Percentiles rank a stretch among this genome's conserved stretches.
Evolutionary conservation across 92 coral and sea anemone species (phyloP).

Genomic region (Metridium senile): DNA sequence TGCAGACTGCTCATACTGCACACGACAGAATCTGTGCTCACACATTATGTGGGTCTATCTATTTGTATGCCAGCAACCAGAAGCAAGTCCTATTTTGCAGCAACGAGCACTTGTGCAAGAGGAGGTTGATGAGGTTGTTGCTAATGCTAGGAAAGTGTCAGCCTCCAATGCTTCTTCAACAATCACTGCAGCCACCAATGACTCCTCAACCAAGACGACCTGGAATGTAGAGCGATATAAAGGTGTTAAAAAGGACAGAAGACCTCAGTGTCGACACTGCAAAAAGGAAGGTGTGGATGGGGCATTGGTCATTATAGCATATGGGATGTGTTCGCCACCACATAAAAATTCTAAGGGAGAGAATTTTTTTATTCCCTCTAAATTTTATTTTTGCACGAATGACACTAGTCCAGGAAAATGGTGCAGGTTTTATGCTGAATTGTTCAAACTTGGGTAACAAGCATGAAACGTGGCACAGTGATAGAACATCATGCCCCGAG

Average conservation of each 20-base stretch:
- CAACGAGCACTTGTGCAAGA: constrained; percentile 42
- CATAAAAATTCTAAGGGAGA: constrained; percentile 41
- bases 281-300: constrained; percentile 20
- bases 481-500: too few species aligned
- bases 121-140: constrained; percentile 24
- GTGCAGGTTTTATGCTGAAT: too few species aligned
- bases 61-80: constrained; percentile 38
- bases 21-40: constrained; percentile 40
- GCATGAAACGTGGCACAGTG: constrained; percentile 17
- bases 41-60: constrained; percentile 55
- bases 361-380: constrained; percentile 35
- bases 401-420: too few species aligned
- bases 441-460: too few species aligned
- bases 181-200: background rate
- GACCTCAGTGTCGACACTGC: constrained; percentile 35
- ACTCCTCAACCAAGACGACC: constrained; percentile 14
- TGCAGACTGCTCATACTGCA: constrained; percentile 39
- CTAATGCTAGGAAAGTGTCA: constrained; percentile 6
- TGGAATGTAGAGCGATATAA: constrained; percentile 44
- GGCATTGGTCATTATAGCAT: constrained; percentile 30
- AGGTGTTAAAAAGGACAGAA: constrained; percentile 24
- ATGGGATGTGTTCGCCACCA: constrained; percentile 41
- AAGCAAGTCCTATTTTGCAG: constrained; percentile 32
- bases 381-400: constrained; percentile 48
- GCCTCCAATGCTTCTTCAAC: background rate